Evolutionary conservation across 1,140 invertebrate genomes (phyloP).

Genomic region (Conopomorpha cramerella): DNA sequence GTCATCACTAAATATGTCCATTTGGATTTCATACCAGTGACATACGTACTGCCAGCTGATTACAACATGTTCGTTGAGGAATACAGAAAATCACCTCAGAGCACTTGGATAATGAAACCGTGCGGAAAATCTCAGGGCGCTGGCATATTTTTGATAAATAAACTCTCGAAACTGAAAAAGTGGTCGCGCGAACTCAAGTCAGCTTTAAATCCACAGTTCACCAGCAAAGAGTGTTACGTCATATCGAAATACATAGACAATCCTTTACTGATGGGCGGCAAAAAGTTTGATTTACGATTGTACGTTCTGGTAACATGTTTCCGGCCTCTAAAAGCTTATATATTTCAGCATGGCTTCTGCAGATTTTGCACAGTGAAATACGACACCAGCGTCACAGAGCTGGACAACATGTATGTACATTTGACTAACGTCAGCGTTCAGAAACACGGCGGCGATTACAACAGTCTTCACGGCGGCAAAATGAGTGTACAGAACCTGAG

Average conservation of each 20-base stretch:
- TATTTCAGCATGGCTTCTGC: conserved; percentile 82
- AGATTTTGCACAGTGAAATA: conserved; percentile 84
- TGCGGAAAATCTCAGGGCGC: conserved; percentile 87
- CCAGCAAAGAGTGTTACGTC: conserved; percentile 83
- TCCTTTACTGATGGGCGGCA: conserved; percentile 83
- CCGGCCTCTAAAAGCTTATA: conserved; percentile 78
- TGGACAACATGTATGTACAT: conserved; percentile 87
- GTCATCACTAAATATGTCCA: conserved; percentile 78
- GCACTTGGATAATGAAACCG: conserved; percentile 97
- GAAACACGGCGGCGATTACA: conserved; percentile 90
- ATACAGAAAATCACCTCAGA: conserved; percentile 88
- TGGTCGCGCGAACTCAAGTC: conserved; percentile 81
- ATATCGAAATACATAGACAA: conserved; percentile 89
- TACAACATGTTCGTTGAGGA: conserved; percentile 97
- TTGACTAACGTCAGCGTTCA: conserved; percentile 88
- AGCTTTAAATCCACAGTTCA: conserved; percentile 77
- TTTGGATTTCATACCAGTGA: conserved; percentile 91
- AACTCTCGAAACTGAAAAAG: conserved; percentile 82
- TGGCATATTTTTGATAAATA: conserved; percentile 86
- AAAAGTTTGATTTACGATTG: conserved; percentile 85
- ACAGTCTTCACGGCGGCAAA: conserved; percentile 92
- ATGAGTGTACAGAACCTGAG: conserved; percentile 90
- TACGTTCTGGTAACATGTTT: conserved; percentile 87
- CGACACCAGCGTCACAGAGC: conserved; percentile 74
- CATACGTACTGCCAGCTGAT: conserved; percentile 92